A percentile compares a stretch with the other conserved stretches of the same genome.
These are phyloP conservation scores for Drosophila cracens DNA, from an alignment of 2,888 invertebrate species.

Conservation along the genomic window DNA sequence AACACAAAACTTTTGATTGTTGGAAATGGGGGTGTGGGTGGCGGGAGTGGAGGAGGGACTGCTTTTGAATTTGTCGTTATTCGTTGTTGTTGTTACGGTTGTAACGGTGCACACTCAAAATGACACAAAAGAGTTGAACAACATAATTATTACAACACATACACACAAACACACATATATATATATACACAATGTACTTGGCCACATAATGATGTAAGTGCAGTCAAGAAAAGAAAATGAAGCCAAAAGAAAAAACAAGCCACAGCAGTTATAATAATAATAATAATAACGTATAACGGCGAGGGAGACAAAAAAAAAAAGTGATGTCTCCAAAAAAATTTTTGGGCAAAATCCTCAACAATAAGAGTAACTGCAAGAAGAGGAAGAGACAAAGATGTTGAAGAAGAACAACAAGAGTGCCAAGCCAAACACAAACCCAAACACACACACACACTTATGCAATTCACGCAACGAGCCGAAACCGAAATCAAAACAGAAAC, in stretches of 20 bases:
- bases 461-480: conserved; percentile 22
- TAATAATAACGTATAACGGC: conserved; percentile 2
- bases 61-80: background rate
- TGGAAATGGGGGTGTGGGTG: conserved; percentile 27
- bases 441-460: conserved; percentile 24
- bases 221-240: conserved; percentile 13
- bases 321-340: conserved; percentile 4
- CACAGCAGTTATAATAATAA: conserved; percentile 19
- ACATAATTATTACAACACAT: conserved; percentile 61
- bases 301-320: conserved; percentile 3
- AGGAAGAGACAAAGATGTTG: background rate
- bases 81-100: conserved; percentile 29
- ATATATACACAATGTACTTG: background rate
- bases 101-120: conserved; percentile 55
- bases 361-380: conserved; percentile 12
- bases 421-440: conserved; percentile 31
- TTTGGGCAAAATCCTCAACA: conserved; percentile 23
- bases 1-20: conserved; percentile 40
- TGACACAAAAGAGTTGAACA: conserved; percentile 61
- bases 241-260: conserved; percentile 10
- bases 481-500: conserved; percentile 8
- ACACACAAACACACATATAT: conserved; percentile 1
- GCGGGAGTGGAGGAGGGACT: conserved; percentile 4
- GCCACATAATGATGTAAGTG: conserved; percentile 60
- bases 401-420: conserved; percentile 1